Evolutionary conservation across 2,113 vertebrate species (phyloP).

Genomic region (Hassar affinis): DNA sequence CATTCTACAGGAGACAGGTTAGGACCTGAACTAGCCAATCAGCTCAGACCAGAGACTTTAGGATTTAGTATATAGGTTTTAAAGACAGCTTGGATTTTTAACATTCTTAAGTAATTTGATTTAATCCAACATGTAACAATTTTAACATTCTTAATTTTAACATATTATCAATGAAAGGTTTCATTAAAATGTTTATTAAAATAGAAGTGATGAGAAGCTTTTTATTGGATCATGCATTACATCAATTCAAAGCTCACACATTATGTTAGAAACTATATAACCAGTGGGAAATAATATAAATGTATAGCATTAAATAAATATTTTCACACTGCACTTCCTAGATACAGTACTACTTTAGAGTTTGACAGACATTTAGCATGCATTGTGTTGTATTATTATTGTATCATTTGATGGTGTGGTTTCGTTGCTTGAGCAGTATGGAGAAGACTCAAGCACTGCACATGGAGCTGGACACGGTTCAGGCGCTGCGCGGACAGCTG

Average conservation of each 20-base stretch:
- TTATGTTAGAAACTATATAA: neutral
- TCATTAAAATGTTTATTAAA: neutral
- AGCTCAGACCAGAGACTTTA: slow-evolving; percentile 70
- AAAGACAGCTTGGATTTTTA: neutral
- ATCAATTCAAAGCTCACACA: neutral
- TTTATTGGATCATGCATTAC: neutral
- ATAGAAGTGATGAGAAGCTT: neutral
- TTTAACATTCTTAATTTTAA: neutral
- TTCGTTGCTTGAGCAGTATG: slow-evolving; percentile 63
- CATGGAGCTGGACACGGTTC: slow-evolving; percentile 83
- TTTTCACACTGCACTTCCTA: neutral
- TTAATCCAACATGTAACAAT: neutral
- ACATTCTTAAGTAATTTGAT: neutral
- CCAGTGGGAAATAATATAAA: neutral
- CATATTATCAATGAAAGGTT: neutral
- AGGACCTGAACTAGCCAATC: slow-evolving; percentile 72
- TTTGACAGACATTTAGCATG: neutral
- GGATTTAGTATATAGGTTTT: neutral
- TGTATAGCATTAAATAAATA: neutral
- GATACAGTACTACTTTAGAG: neutral
- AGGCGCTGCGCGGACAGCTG: slow-evolving; percentile 82
- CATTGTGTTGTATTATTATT: neutral
- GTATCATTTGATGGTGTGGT: neutral
- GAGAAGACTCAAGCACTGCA: slow-evolving; percentile 79
- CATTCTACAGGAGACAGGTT: slow-evolving; percentile 80